Evolutionary conservation across 1,140 invertebrate species (phyloP), one percentile per base, ranked within the genome.

Genomic region (Nylanderia fulva): DNA sequence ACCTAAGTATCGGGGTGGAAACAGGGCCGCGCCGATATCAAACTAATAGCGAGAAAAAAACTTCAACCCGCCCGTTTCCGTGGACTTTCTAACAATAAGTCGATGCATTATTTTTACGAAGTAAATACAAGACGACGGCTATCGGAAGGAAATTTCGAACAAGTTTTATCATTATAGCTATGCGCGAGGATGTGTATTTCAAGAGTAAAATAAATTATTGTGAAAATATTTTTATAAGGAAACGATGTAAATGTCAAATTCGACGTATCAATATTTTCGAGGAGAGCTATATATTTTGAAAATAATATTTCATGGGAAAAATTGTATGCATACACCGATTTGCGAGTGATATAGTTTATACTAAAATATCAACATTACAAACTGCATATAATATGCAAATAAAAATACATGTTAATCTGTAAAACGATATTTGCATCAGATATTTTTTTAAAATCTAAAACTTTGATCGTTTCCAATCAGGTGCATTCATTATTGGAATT

Each of bases 1-100:
- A 93, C 92, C 91, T 93, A 93, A 93, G 92, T 92, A 93, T 91
- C 91, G 85, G 86, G 79, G 82, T 90, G 66, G 90, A 88, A 92
- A 91, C 86, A 88, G 83, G 77, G 68, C 75, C 64, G 80, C 52
- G 52, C 63, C 71, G 79, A 75, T 88, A 76, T 77, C 56, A 85
- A 89, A 82, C 18, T 82, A 72, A 74, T 61, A 68, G 29, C 18
- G 75, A 72, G 66, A 72, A 85, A 89, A 88, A 84, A 75, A 63
- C 18, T 68, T 72, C 33, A 2, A 18, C n/a, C 24, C 56, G 56
- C 36, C 9, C 52, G 29, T 54, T n/a, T 75, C 15, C 45, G 1
- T 42, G 15, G 4, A 15, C 6, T 80, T 68, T 15, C 8, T 29
- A 56, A 27, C n/a, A n/a, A n/a, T n/a, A n/a, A 33, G 36, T 6